These are phyloP conservation scores for Chloebia gouldiae DNA, from an alignment of 2,113 vertebrate genomes.

Conservation along the genomic window DNA sequence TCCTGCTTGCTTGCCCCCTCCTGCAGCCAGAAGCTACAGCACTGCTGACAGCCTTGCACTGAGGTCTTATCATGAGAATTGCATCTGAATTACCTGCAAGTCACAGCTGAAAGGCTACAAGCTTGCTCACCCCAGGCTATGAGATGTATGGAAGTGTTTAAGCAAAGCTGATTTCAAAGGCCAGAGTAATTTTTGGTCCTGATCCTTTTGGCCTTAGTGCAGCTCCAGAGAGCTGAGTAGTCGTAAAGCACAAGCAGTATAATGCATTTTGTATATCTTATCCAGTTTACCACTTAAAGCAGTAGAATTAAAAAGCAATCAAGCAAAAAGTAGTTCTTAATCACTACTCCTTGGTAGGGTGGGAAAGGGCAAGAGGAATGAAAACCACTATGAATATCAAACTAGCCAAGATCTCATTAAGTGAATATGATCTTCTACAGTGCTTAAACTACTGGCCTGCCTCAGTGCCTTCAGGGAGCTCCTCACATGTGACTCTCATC, in stretches of 20 bases:
- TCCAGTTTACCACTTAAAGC: neutral
- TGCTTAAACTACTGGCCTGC: neutral
- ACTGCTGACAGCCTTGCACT: neutral
- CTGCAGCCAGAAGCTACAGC: neutral
- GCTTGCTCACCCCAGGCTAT: neutral
- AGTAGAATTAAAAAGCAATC: conserved; percentile 48
- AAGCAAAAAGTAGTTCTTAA: conserved; percentile 2
- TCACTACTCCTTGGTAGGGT: neutral
- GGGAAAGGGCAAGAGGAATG: conserved; percentile 9
- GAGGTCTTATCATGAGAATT: neutral
- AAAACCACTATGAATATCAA: conserved; percentile 31
- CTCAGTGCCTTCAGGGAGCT: neutral
- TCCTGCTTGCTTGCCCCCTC: neutral
- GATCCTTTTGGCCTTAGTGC: neutral
- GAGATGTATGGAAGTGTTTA: neutral
- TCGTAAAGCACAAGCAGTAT: neutral
- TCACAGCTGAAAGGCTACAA: neutral
- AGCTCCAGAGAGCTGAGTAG: neutral
- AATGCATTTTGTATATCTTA: neutral
- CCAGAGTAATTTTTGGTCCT: neutral
- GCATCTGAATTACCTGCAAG: neutral
- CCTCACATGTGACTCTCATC: neutral
- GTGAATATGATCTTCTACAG: neutral
- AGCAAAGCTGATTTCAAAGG: conserved; percentile 12
- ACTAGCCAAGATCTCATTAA: neutral